Evolutionary conservation across 2,797 vertebrate species (phyloP), one percentile per base, ranked within the genome.

Genomic region (Eutrigla gurnardus): DNA sequence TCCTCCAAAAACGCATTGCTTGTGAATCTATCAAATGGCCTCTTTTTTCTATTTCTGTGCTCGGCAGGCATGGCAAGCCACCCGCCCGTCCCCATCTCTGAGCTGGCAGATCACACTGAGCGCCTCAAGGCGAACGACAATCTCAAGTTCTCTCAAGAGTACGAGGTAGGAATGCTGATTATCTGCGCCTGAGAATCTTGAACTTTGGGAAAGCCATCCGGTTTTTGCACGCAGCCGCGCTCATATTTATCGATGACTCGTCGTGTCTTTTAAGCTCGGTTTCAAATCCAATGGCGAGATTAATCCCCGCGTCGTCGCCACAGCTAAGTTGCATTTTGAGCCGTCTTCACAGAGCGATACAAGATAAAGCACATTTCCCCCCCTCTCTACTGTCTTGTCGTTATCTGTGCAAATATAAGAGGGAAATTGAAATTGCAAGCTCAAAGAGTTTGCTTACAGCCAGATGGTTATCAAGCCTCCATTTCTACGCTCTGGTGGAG

Each of bases 61-160:
- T 93, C 75, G 86, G 81, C 93, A 99, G 98, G 97, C 94, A 99
- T 99, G 98, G 95, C 96, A 81, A 98, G 95, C 88, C 98, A 99
- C 83, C 98, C 98, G 32, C 97, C 98, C 66, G 95, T 99, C 90
- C 93, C 98, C 83, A 95, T 99, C 88, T 95, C 96, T 68, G 98
- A 99, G 93, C 94, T 99, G 90, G 95, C 97, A 62, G 96, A 97
- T 94, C 97, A 99, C 88, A 96, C 97, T 87, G 98, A 99, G 92
- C 96, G 97, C 85, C 90, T 99, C 89, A 99, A 99, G 96, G 97
- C 98, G 81, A 99, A 99, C 90, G 98, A 99, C 93, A 99, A 98
- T 94, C 94, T 99, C 92, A 97, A 98, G 92, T 99, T 99, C 93
- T 99, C 98, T 83, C 98, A 99, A 94, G 98, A 99, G 86, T 99